Percentiles rank a stretch among this genome's conserved stretches.
phyloP scores from a whole-genome alignment of 2,113 vertebrate species.

The Corydoras sp. region DNA sequence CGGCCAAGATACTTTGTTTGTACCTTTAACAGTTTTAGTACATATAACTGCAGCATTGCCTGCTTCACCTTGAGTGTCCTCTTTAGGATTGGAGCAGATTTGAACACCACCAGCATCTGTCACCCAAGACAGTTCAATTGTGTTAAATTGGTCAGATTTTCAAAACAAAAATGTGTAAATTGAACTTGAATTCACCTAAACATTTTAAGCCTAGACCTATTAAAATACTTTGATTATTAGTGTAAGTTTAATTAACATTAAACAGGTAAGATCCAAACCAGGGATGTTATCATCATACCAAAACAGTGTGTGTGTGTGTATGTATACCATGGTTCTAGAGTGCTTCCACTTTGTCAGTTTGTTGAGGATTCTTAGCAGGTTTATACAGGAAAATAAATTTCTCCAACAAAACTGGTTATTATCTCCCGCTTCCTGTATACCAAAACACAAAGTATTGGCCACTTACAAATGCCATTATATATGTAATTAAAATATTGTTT shows the following conservation, averaged over 20 bases:
- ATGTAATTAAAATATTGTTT: no score
- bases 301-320: not conserved
- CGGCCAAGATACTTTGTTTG: constrained; percentile 96
- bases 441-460: constrained; percentile 19
- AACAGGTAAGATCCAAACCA: not conserved
- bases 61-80: constrained; percentile 96
- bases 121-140: no score
- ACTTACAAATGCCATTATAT: no score
- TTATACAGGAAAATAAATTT: constrained; percentile 97
- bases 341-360: constrained; percentile 99
- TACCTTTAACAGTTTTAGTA: constrained; percentile 93
- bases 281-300: not conserved
- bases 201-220: no score
- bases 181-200: not conserved
- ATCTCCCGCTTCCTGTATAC: constrained; percentile 87
- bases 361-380: constrained; percentile 93
- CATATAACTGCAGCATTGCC: constrained; percentile 98
- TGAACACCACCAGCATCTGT: constrained; percentile 97
- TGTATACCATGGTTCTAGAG: constrained; percentile 91
- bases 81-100: constrained; percentile 97
- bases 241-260: no score
- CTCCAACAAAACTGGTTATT: constrained; percentile 98
- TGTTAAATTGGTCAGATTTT: not conserved
- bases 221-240: no score
- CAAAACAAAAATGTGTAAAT: no score